Base-by-base conservation (phyloP, 2,797 vertebrate species). In the Sciaenops ocellatus region DNA sequence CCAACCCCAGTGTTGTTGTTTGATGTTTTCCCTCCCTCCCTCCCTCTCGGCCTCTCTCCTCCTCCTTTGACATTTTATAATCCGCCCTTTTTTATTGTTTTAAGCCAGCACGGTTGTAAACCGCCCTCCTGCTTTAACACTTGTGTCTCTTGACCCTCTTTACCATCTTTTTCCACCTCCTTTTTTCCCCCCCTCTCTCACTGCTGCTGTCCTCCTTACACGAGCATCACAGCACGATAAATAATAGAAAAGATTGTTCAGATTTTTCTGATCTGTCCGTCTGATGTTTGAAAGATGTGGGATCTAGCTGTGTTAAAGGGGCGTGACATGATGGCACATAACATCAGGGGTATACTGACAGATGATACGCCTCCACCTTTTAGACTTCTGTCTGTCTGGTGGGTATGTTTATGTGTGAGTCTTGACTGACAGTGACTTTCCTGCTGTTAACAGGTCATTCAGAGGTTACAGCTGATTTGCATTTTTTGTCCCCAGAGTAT, bases 31-130 rank as follows among this genome's bases (percentile, higher is more conserved):
- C 24, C 47, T 48, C 69, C 66, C 47, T 48, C 69, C 66, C 41
- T 65, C 62, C 50, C 46, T 38, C 57, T 28, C 69, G 5, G 47
- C 63, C 57, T 51, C 68, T 38, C 65, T 60, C 52, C 62, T 78
- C 69, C 65, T 69, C 60, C 50, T 74, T 59, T 84, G 73, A 78
- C 79, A 63, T 89, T 85, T 86, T 63, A 61, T 83, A 85, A 86
- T 85, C 87, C 55, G 1, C 56, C 80, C 60, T 48, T 85, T 88
- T 38, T 89, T 47, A 84, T 91, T 92, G 87, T 92, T 71, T 76
- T 62, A 80, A 84, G 28, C 67, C 46, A 7, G 30, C 20, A 11
- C 1, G 7, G 26, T 73, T 10, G 41, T 84, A 71, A 84, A 10
- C 47, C 6, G 6, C 52, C 72, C 38, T 68, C 42, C 69, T 77